These are phyloP conservation scores for Apotomis capreana DNA, from an alignment of 2,888 invertebrate genomes.

Conservation along the genomic window DNA sequence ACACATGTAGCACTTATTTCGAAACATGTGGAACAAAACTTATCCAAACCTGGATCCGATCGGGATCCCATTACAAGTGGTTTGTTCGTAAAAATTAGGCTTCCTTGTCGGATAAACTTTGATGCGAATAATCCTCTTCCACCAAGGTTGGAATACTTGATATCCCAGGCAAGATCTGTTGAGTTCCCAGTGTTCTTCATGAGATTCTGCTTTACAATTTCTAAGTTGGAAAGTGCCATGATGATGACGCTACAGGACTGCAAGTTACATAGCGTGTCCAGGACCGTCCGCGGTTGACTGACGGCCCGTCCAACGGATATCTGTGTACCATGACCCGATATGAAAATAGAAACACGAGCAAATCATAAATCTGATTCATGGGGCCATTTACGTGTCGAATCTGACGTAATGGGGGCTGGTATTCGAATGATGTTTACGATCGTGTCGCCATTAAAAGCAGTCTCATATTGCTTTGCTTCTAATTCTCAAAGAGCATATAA, in stretches of 20 bases:
- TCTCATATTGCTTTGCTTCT: background rate
- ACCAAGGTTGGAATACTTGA: conserved; percentile 83
- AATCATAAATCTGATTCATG: conserved; percentile 65
- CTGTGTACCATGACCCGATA: conserved; percentile 67
- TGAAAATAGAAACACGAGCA: conserved; percentile 78
- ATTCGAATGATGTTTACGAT: conserved; percentile 58
- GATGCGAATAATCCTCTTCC: conserved; percentile 89
- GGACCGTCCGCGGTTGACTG: conserved; percentile 63
- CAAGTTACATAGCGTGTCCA: conserved; percentile 50
- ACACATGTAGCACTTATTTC: conserved; percentile 63
- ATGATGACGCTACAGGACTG: conserved; percentile 46
- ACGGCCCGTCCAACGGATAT: conserved; percentile 52
- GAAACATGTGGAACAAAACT: conserved; percentile 86
- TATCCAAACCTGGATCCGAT: conserved; percentile 74
- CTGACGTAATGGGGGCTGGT: conserved; percentile 63
- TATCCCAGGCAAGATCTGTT: conserved; percentile 73
- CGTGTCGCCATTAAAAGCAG: conserved; percentile 45
- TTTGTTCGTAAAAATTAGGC: conserved; percentile 86
- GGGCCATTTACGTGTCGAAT: conserved; percentile 65
- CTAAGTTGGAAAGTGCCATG: conserved; percentile 49
- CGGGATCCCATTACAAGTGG: conserved; percentile 87
- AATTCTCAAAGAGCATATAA: too few species aligned
- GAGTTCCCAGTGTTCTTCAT: conserved; percentile 47
- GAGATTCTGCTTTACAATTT: conserved; percentile 45
- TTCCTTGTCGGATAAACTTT: conserved; percentile 84